phyloP scores from a whole-genome alignment of 2,113 vertebrate genomes.

The Apeltes quadracus region DNA sequence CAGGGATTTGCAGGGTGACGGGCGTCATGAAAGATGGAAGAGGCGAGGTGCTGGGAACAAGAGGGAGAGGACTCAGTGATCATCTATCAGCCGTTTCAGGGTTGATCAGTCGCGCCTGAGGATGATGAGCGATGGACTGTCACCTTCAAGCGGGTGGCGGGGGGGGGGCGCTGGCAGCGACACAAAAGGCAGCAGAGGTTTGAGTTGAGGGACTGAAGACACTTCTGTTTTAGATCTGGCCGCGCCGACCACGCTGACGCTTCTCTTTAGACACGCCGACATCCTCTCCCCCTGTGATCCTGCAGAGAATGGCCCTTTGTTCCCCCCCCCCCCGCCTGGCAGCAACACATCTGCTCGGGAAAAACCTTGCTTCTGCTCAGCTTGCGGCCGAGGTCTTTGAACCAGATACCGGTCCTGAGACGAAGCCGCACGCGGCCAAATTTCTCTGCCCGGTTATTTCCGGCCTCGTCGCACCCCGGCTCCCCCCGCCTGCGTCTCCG shows the following conservation, averaged over 20 bases:
- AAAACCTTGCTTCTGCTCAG: conserved; percentile 41
- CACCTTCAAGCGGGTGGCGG: too few relatives aligned
- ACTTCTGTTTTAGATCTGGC: conserved; percentile 37
- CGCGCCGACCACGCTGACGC: conserved; percentile 24
- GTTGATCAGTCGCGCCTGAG: conserved; percentile 58
- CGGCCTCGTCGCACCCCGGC: conserved; percentile 44
- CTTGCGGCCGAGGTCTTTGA: conserved; percentile 43
- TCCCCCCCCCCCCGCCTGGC: conserved; percentile 46
- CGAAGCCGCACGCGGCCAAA: conserved; percentile 33
- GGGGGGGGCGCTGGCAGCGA: neutral
- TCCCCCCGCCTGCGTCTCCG: conserved; percentile 31
- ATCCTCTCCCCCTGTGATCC: conserved; percentile 29
- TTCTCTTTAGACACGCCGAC: conserved; percentile 41
- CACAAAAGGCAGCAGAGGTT: conserved; percentile 42
- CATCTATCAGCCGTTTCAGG: conserved; percentile 54
- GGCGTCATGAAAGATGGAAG: conserved; percentile 32
- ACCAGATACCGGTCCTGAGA: conserved; percentile 29
- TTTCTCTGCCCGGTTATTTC: conserved; percentile 59
- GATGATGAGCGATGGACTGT: conserved; percentile 46
- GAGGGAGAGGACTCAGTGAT: conserved; percentile 38
- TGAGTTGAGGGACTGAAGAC: conserved; percentile 37
- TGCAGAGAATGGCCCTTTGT: conserved; percentile 32
- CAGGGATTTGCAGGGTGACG: conserved; percentile 4
- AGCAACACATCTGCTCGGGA: conserved; percentile 34
- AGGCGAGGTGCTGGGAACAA: conserved; percentile 17